Percentiles rank a stretch among this genome's conserved stretches.
These are phyloP conservation scores for Sciurus vulgaris DNA, from an alignment of 2,797 vertebrate genomes.

Conservation along the genomic window DNA sequence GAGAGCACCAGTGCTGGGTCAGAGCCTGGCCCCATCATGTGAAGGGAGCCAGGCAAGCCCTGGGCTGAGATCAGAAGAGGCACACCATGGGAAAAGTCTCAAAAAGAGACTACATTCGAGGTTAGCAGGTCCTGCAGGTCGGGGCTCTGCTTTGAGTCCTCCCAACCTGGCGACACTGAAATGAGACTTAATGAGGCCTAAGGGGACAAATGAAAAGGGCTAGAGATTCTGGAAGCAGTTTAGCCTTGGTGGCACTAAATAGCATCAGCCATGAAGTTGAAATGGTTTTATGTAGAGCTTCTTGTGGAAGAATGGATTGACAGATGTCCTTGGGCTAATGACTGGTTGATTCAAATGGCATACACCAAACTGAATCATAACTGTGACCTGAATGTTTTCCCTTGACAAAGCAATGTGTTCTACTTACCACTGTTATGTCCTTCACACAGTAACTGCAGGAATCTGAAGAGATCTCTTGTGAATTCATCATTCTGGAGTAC, in stretches of 20 bases:
- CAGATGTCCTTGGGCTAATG: background rate
- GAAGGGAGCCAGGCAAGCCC: background rate
- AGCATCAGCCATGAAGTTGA: background rate
- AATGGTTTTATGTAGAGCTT: background rate
- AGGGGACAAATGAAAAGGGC: background rate
- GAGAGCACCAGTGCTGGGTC: slow-evolving; percentile 74
- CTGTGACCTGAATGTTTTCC: slow-evolving; percentile 51
- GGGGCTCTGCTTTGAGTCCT: background rate
- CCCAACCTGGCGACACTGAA: background rate
- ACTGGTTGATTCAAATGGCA: background rate
- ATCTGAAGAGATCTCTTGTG: slow-evolving; percentile 98
- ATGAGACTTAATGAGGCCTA: background rate
- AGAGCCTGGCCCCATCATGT: background rate
- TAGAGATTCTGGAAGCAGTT: slow-evolving; percentile 9
- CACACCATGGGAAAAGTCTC: background rate
- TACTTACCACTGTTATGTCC: slow-evolving; percentile 98
- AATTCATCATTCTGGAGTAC: slow-evolving; percentile 99
- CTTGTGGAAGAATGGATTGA: background rate
- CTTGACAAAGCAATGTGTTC: background rate
- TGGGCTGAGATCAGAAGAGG: background rate
- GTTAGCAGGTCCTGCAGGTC: background rate
- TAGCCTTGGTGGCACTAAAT: background rate
- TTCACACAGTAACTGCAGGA: slow-evolving; percentile 98
- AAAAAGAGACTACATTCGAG: background rate
- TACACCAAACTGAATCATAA: background rate